Evolutionary conservation across 1,140 invertebrate genomes (phyloP).

Genomic region (Amyelois transitella): DNA sequence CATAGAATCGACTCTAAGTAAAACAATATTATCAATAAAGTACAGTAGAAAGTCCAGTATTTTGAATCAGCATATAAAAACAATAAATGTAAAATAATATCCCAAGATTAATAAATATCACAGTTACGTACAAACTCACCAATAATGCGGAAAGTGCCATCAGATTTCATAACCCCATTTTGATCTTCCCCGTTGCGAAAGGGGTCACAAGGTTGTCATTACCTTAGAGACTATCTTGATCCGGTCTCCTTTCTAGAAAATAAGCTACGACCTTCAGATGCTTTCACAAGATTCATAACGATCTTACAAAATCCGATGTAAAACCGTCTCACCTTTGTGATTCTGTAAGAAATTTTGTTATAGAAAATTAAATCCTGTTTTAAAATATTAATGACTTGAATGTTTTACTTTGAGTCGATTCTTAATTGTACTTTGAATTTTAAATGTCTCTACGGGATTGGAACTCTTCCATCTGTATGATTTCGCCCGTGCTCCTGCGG

Average conservation of each 20-base stretch:
- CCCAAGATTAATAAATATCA: too few species aligned
- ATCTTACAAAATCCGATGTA: not conserved
- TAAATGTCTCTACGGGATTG: not conserved
- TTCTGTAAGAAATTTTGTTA: not conserved
- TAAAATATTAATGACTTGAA: too few species aligned
- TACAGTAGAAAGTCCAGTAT: too few species aligned
- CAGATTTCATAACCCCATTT: not conserved
- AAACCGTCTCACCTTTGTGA: not conserved
- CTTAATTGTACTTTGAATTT: too few species aligned
- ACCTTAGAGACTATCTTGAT: not conserved
- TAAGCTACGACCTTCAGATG: not conserved
- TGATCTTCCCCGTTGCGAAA: not conserved
- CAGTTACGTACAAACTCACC: too few species aligned
- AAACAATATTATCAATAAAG: too few species aligned
- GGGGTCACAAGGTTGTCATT: not conserved
- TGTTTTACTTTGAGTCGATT: too few species aligned
- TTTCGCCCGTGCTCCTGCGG: conserved; percentile 1
- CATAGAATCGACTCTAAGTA: too few species aligned
- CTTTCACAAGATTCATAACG: not conserved
- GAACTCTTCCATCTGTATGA: conserved; percentile 12
- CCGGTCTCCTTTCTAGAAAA: not conserved
- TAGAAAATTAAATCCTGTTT: too few species aligned
- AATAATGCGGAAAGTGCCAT: not conserved
- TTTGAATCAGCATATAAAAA: too few species aligned
- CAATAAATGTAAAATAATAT: too few species aligned